Evolutionary conservation across 2,113 vertebrate species (phyloP), one percentile per base, ranked within the genome.

Genomic region (Kryptolebias marmoratus): DNA sequence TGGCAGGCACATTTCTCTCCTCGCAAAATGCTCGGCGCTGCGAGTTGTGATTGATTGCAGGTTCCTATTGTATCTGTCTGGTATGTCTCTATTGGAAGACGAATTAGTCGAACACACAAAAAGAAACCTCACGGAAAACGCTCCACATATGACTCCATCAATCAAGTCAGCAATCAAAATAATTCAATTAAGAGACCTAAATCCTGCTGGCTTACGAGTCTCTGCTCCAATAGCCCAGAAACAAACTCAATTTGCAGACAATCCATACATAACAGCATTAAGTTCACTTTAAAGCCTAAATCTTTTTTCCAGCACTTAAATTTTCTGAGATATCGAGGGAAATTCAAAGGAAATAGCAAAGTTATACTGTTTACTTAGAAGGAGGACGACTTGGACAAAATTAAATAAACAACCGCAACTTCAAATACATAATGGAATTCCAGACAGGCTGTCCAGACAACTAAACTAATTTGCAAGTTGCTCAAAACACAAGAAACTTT

Each of bases 121-220:
- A 58, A 63, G 88, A 91, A 90, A 91, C 89, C 36, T 42, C 79
- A 86, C 14, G 86, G 88, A 89, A 92, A 92, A 76, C 54, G 84
- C 82, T 86, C 63, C 78, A 72, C 93, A 92, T 92, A 86, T 92
- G 90, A 93, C 90, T 92, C 90, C 92, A 94, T 94, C 91, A 92
- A 93, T 93, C 93, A 94, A 87, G 84, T 77, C 86, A 48, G 89
- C 90, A 92, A 94, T 92, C 92, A 93, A 92, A 94, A 92, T 93
- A 93, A 94, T 94, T 93, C 81, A 91, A 93, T 94, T 94, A 93
- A 84, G 82, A 85, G 86, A 87, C 81, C 84, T 79, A 91, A 91
- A 92, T 92, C 90, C 90, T 80, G 65, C 87, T 89, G 89, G 91
- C 89, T 88, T 87, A 84, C 68, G 68, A 88, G 66, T 82, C 88